phyloP scores from a whole-genome alignment of 2,888 invertebrate species.

The Peribatodes rhomboidaria region DNA sequence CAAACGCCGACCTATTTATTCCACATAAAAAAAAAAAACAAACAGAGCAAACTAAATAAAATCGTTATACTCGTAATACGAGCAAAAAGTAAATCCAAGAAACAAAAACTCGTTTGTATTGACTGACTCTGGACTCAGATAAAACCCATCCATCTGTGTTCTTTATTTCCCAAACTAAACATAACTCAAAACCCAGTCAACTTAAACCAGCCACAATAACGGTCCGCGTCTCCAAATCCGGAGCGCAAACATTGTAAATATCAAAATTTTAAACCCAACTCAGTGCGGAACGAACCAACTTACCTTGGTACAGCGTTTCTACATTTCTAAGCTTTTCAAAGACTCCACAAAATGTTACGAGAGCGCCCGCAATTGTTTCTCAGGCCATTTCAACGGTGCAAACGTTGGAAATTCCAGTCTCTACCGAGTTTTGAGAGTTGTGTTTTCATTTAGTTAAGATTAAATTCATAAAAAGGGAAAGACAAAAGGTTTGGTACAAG shows the following conservation, averaged over 20 bases:
- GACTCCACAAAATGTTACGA: conserved; percentile 27
- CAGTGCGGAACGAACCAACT: background rate
- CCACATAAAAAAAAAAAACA: too few relatives aligned
- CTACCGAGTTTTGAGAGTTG: conserved; percentile 19
- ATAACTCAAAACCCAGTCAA: background rate
- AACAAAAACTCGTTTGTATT: too few relatives aligned
- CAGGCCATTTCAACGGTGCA: conserved; percentile 23
- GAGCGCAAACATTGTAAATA: conserved; percentile 13
- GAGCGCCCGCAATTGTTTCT: conserved; percentile 26
- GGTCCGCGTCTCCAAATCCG: background rate
- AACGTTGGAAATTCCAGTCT: conserved; percentile 18
- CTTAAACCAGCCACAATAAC: conserved; percentile 2
- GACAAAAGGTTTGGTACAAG: conserved; percentile 21
- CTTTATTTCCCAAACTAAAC: too few relatives aligned
- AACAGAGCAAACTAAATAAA: too few relatives aligned
- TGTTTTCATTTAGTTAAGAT: conserved; percentile 27
- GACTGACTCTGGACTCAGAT: too few relatives aligned
- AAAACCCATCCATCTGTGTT: too few relatives aligned
- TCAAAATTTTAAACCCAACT: conserved; percentile 22
- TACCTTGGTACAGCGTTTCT: conserved; percentile 18
- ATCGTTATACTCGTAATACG: too few relatives aligned
- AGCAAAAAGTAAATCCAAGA: too few relatives aligned
- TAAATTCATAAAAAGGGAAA: conserved; percentile 29
- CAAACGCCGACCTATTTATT: too few relatives aligned
- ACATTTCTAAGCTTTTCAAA: conserved; percentile 20